Evolutionary conservation across 2,113 vertebrate genomes (phyloP).

Genomic region (Mohoua ochrocephala): DNA sequence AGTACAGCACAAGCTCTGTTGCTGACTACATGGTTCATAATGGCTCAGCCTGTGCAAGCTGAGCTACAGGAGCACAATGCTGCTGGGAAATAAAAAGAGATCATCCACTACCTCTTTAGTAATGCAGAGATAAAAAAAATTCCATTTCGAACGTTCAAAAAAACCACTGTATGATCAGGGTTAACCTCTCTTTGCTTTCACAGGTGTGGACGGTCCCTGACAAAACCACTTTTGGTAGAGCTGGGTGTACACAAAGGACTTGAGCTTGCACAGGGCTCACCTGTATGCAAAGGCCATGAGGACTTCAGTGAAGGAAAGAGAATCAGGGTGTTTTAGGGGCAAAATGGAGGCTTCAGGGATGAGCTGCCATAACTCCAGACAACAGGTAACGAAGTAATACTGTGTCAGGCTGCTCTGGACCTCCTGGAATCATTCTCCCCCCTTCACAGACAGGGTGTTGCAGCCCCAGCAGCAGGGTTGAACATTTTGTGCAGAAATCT

Average conservation of each 20-base stretch:
- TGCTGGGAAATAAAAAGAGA: not conserved
- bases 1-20: not conserved
- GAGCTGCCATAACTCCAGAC: not conserved
- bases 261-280: not conserved
- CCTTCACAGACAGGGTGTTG: not conserved
- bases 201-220: not conserved
- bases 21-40: not conserved
- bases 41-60: not conserved
- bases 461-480: not conserved
- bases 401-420: not conserved
- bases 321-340: not conserved
- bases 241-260: too few relatives aligned
- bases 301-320: not conserved
- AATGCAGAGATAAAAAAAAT: not conserved
- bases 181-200: not conserved
- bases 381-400: fast-evolving
- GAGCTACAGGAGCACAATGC: not conserved
- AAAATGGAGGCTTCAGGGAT: not conserved
- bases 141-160: not conserved
- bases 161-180: not conserved
- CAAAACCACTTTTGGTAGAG: not conserved
- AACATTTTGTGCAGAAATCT: not conserved
- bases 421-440: not conserved
- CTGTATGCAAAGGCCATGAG: too few relatives aligned
- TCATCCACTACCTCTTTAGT: not conserved